Percentiles rank a stretch among this genome's conserved stretches.
Evolutionary conservation across 1,140 invertebrate species (phyloP).

Genomic region (Frieseomelitta varia): DNA sequence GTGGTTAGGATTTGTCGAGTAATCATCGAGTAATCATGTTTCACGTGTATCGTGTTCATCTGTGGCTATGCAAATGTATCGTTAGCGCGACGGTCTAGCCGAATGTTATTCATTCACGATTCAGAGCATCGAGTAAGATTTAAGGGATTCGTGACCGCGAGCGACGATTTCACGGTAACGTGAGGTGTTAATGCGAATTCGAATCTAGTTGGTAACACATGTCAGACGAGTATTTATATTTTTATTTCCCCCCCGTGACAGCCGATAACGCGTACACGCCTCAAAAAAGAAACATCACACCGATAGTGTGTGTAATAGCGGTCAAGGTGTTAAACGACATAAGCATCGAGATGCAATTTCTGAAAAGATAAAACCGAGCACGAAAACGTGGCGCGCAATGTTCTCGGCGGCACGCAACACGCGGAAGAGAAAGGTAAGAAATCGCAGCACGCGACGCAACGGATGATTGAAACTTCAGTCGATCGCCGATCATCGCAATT

Average conservation of each 20-base stretch:
- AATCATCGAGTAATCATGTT: neutral
- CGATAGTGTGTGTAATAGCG: neutral
- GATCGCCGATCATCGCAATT: neutral
- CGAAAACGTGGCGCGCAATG: neutral
- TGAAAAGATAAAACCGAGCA: neutral
- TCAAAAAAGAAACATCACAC: too few relatives aligned
- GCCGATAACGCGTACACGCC: neutral
- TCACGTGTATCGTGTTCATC: neutral
- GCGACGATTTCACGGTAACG: neutral
- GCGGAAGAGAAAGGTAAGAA: constrained; percentile 1
- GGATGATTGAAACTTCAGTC: constrained; percentile 30
- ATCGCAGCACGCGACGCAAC: constrained; percentile 12
- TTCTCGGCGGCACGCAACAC: neutral
- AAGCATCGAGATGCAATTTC: constrained; percentile 1
- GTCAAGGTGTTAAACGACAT: neutral
- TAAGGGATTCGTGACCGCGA: neutral
- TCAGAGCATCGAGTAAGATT: neutral
- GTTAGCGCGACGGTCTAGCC: neutral
- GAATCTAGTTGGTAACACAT: constrained; percentile 5
- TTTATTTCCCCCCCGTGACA: neutral
- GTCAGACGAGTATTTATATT: neutral
- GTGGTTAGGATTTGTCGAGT: neutral
- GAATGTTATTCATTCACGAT: constrained; percentile 30
- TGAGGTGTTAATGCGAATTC: neutral
- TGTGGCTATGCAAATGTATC: neutral